Percentiles rank a stretch among this genome's conserved stretches.
Evolutionary conservation across 2,797 vertebrate species (phyloP).

Genomic region (Sebastes matsubarae): DNA sequence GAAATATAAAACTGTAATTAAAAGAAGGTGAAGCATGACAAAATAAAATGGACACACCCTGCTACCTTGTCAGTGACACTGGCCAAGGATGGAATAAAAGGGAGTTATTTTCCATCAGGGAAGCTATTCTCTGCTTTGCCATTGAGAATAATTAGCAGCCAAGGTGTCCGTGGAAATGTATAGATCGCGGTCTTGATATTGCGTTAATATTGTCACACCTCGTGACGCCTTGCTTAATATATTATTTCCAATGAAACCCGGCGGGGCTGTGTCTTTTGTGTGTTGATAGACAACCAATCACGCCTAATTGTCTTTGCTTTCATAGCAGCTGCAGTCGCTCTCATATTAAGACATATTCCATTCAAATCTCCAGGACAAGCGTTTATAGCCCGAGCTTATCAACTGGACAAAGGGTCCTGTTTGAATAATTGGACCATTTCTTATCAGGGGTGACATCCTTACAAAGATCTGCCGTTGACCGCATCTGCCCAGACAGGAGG

Average conservation of each 20-base stretch:
- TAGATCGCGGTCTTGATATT: constrained; percentile 53
- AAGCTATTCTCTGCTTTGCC: constrained; percentile 26
- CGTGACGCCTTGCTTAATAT: constrained; percentile 41
- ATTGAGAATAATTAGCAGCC: constrained; percentile 55
- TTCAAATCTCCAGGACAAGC: constrained; percentile 81
- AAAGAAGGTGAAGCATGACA: constrained; percentile 11
- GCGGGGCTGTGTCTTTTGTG: constrained; percentile 66
- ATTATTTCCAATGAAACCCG: constrained; percentile 64
- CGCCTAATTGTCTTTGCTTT: constrained; percentile 81
- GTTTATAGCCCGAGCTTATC: constrained; percentile 82
- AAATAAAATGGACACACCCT: background rate
- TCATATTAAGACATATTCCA: constrained; percentile 87
- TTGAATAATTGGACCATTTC: constrained; percentile 89
- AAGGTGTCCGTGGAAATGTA: constrained; percentile 40
- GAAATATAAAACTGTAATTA: constrained; percentile 17
- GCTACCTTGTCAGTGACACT: constrained; percentile 3
- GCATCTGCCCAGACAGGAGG: constrained; percentile 85
- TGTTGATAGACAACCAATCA: constrained; percentile 78
- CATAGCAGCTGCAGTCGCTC: constrained; percentile 85
- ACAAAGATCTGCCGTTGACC: constrained; percentile 85
- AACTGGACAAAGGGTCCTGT: constrained; percentile 81
- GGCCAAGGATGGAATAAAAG: constrained; percentile 34
- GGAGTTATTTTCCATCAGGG: constrained; percentile 15
- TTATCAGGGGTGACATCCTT: constrained; percentile 85
- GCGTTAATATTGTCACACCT: constrained; percentile 62